A percentile compares a stretch with the other conserved stretches of the same genome.
These are phyloP conservation scores for Talpa occidentalis DNA, from an alignment of 2,113 vertebrate genomes.

Conservation along the genomic window DNA sequence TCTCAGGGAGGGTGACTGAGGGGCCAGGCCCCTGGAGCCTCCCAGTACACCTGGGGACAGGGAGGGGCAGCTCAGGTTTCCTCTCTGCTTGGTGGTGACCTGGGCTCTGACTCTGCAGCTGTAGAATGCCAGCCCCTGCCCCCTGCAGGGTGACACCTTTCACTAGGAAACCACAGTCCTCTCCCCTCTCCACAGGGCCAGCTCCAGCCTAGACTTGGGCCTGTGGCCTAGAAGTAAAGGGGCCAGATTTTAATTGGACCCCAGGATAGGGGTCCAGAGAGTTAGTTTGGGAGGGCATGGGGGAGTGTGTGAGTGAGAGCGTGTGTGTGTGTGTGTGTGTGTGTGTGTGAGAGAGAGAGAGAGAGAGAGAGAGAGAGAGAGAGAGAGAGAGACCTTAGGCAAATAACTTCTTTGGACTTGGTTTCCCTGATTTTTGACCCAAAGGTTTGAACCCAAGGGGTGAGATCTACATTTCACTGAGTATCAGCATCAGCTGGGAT, in stretches of 20 bases:
- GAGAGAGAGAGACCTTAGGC: neutral
- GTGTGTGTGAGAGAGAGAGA: too few relatives aligned
- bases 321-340: neutral
- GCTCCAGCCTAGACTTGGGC: neutral
- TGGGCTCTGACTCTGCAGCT: neutral
- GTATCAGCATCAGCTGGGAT: neutral
- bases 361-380: too few relatives aligned
- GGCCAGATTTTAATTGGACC: neutral
- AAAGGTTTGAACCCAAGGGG: neutral
- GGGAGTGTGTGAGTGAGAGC: rapidly evolving
- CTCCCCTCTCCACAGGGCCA: neutral
- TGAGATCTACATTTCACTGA: conserved; percentile 12
- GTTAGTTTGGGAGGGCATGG: neutral
- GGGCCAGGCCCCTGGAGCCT: conserved; percentile 40
- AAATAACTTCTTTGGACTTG: neutral
- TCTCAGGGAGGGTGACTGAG: conserved; percentile 45
- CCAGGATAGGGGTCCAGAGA: neutral
- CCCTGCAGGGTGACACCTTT: neutral
- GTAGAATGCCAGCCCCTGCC: neutral
- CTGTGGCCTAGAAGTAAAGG: neutral
- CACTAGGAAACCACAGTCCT: neutral
- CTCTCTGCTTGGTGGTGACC: conserved; percentile 31
- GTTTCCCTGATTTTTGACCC: neutral
- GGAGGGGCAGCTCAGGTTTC: conserved; percentile 65
- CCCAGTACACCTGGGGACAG: conserved; percentile 44